Conservation (phyloP, 1,140 invertebrate species). For the Diorhabda elongata region DNA sequence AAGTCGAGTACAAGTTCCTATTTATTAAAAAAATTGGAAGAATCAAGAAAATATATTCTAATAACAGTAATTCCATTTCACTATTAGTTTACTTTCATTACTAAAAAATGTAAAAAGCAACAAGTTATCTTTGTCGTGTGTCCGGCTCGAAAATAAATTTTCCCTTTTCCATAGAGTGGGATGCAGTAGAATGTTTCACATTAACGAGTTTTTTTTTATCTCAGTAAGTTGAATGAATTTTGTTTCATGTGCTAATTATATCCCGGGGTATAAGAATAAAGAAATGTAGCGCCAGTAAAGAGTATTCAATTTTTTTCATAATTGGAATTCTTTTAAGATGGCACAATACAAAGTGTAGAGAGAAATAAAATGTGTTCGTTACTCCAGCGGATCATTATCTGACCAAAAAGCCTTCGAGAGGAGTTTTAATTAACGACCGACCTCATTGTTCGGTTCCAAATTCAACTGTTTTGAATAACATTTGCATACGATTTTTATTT, state of each 20-base stretch:
- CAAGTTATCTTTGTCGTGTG: too few species aligned
- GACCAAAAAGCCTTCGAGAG: not conserved
- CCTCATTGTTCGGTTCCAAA: not conserved
- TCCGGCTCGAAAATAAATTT: too few species aligned
- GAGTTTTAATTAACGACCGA: not conserved
- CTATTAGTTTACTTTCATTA: too few species aligned
- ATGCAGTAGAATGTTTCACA: not conserved
- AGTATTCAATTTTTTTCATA: slow-evolving; percentile 6
- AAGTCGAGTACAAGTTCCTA: too few species aligned
- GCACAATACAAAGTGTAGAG: not conserved
- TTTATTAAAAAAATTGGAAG: too few species aligned
- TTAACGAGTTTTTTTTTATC: not conserved
- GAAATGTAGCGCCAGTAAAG: slow-evolving; percentile 7
- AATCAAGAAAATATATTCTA: too few species aligned
- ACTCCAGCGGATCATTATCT: not conserved
- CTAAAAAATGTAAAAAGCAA: too few species aligned
- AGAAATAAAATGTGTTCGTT: slow-evolving; percentile 3
- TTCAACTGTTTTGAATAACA: too few species aligned
- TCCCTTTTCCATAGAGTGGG: too few species aligned
- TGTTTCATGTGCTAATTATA: slow-evolving; percentile 32
- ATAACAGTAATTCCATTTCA: too few species aligned
- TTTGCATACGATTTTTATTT: too few species aligned
- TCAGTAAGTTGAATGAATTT: slow-evolving; percentile 8
- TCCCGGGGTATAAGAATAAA: slow-evolving; percentile 23
- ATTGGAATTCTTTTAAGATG: slow-evolving; percentile 5